Base-by-base conservation (phyloP, 2,888 invertebrate genomes). In the Acronicta leporina region DNA sequence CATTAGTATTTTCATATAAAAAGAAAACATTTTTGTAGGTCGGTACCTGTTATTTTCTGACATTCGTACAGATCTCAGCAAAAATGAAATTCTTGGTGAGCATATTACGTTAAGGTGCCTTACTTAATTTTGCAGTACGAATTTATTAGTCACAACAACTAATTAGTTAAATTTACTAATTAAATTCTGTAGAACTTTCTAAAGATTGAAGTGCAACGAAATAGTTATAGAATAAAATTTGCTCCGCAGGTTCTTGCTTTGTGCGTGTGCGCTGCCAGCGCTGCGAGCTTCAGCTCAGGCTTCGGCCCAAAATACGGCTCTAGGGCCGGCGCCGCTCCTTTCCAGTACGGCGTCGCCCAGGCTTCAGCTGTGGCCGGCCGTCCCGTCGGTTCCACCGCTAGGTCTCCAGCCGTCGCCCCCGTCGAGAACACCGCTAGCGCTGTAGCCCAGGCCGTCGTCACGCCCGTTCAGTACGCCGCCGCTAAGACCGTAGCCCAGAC, bases 11-110 rank as follows among this genome's bases (percentile, higher is more conserved):
- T 76, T 70, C 67, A 72, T 88, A 88, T 87, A 88, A 81, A 84
- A 85, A 78, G 78, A 73, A 65, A 51, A 54, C 58, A 66, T 47
- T 60, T 61, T 15, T 27, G 53, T 66, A 50, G 59, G 58, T 76
- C 60, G 66, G 45, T 71, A 86, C 79, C 75, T 86, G 82, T 88
- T 77, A 82, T 72, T 68, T 80, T 82, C 75, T 81, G 79, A 74
- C 59, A 70, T 62, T 70, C 74, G 71, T 69, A 71, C 64, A 73
- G 78, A 86, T 82, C 85, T 84, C 81, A 81, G 58, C 80, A 86
- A 80, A 63, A 55, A 88, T 88, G 88, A 87, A 87, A 82, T 83
- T 85, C 75, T 76, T 88, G 82, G 88, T 88, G 49, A 83, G 87
- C 2, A 7, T 30, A 35, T 20, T 42, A 38, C 42, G 45, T 35